A percentile compares a stretch with the other conserved stretches of the same genome.
phyloP scores from a whole-genome alignment of 2,888 invertebrate genomes.

The Mechanitis mazaeus region DNA sequence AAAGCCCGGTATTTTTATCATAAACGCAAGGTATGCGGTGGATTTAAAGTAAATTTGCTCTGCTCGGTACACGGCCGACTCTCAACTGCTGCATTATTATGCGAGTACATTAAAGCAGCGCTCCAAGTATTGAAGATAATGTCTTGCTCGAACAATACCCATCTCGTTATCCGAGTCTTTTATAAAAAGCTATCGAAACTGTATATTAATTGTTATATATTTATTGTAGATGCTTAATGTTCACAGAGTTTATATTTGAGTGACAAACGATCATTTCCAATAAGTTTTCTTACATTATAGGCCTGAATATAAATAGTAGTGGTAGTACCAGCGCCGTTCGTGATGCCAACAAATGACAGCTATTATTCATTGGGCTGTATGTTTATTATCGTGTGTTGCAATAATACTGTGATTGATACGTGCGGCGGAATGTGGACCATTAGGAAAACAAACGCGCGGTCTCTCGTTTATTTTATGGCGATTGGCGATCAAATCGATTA shows the following conservation, averaged over 20 bases:
- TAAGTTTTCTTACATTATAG: background rate
- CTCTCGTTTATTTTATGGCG: slow-evolving; percentile 56
- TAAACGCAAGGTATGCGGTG: slow-evolving; percentile 26
- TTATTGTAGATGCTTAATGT: background rate
- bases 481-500: slow-evolving; percentile 67
- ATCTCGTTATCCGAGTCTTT: slow-evolving; percentile 18
- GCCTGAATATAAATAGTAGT: slow-evolving; percentile 4
- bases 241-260: background rate
- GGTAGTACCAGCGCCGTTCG: slow-evolving; percentile 5
- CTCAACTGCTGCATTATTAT: slow-evolving; percentile 31
- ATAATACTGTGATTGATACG: slow-evolving; percentile 57
- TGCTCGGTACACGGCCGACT: slow-evolving; percentile 27
- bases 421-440: slow-evolving; percentile 47
- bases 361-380: slow-evolving; percentile 38
- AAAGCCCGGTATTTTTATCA: slow-evolving; percentile 27
- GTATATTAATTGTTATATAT: background rate
- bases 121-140: slow-evolving; percentile 23
- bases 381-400: slow-evolving; percentile 47
- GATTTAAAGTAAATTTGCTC: slow-evolving; percentile 30
- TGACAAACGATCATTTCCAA: background rate
- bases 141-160: slow-evolving; percentile 22
- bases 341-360: slow-evolving; percentile 40
- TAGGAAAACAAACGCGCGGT: slow-evolving; percentile 49
- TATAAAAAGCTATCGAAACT: too few species aligned
- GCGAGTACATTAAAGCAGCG: slow-evolving; percentile 26